Percentiles rank a stretch among this genome's conserved stretches.
phyloP scores from a whole-genome alignment of 2,888 invertebrate species.

The Xestia sexstrigata region DNA sequence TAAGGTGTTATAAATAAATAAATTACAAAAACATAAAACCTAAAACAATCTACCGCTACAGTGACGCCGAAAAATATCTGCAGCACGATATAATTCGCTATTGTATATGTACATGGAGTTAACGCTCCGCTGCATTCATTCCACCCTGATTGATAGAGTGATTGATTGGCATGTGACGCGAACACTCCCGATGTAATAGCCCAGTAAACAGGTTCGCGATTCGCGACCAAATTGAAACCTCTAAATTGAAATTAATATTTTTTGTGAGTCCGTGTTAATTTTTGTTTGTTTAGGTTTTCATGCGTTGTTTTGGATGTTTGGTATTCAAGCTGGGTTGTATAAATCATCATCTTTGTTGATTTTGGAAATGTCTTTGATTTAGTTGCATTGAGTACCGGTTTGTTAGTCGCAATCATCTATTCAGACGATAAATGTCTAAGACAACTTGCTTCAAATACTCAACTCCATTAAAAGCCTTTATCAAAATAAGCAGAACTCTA shows the following conservation, averaged over 20 bases:
- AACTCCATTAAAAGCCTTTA: conserved; percentile 34
- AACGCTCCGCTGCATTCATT: conserved; percentile 67
- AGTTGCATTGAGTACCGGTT: no score
- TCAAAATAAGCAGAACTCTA: conserved; percentile 27
- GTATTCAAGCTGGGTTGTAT: neutral
- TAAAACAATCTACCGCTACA: conserved; percentile 35
- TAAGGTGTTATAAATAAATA: no score
- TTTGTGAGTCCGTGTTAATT: conserved; percentile 32
- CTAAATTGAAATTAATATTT: conserved; percentile 62
- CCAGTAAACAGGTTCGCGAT: conserved; percentile 61
- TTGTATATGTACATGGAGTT: conserved; percentile 56
- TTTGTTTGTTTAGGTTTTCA: conserved; percentile 22
- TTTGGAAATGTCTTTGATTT: neutral
- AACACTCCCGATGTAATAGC: conserved; percentile 67
- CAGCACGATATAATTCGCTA: conserved; percentile 54
- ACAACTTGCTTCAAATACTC: conserved; percentile 14
- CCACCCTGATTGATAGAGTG: conserved; percentile 76
- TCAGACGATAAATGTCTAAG: neutral
- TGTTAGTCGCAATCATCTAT: conserved; percentile 1
- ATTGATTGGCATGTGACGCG: conserved; percentile 83
- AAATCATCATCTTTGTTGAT: neutral
- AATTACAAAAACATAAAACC: conserved; percentile 30
- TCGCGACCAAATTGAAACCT: conserved; percentile 50
- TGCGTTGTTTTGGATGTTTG: neutral
- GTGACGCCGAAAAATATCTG: conserved; percentile 57